phyloP scores from a whole-genome alignment of 2,888 invertebrate species.

The Mythimna pallens region DNA sequence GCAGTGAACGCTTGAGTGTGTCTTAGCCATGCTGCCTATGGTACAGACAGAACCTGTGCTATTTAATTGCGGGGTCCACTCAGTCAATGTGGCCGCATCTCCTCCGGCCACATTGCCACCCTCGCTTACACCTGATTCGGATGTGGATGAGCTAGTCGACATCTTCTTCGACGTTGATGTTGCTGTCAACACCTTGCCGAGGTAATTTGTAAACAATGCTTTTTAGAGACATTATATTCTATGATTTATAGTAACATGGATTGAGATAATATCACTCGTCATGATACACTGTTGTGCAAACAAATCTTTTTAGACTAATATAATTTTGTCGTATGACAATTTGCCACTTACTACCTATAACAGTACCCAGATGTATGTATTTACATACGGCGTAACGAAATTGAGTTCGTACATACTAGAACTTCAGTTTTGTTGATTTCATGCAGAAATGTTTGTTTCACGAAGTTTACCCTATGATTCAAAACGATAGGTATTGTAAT shows the following conservation, averaged over 20 bases:
- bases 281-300: constrained; percentile 40
- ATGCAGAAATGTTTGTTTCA: constrained; percentile 43
- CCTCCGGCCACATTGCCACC: constrained; percentile 86
- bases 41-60: constrained; percentile 87
- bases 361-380: constrained; percentile 22
- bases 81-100: constrained; percentile 80
- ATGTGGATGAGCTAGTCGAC: constrained; percentile 87
- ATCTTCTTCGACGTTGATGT: constrained; percentile 89
- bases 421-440: constrained; percentile 40
- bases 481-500: constrained; percentile 61
- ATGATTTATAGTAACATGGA: constrained; percentile 17
- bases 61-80: constrained; percentile 84
- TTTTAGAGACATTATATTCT: constrained; percentile 6
- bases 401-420: constrained; percentile 23
- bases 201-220: constrained; percentile 74
- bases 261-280: constrained; percentile 25
- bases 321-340: constrained; percentile 22
- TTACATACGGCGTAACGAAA: constrained; percentile 41
- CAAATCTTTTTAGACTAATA: constrained; percentile 19
- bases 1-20: constrained; percentile 78
- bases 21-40: constrained; percentile 88
- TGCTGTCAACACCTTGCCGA: constrained; percentile 84
- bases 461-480: constrained; percentile 42
- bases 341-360: constrained; percentile 31
- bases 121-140: constrained; percentile 86